Conservation (phyloP, 2,113 vertebrate species). For the Lepidothrix coronata region DNA sequence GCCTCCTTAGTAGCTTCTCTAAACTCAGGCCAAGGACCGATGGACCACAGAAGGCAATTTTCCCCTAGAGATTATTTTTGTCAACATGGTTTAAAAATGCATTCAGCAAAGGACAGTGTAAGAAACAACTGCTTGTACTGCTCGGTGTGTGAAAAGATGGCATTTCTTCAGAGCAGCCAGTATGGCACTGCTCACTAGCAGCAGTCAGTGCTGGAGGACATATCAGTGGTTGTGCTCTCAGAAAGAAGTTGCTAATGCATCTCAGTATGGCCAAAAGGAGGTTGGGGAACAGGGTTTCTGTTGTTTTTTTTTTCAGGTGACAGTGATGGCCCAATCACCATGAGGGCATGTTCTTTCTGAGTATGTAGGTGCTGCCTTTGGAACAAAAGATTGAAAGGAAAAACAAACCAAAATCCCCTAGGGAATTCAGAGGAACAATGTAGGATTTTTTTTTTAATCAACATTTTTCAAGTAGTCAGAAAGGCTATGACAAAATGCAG, state of each 20-base stretch:
- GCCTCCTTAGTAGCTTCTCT: neutral
- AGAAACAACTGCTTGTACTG: neutral
- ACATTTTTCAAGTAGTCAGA: neutral
- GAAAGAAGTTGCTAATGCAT: neutral
- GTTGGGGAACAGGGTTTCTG: neutral
- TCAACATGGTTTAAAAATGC: neutral
- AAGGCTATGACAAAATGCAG: neutral
- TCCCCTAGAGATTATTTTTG: neutral
- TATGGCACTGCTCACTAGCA: neutral
- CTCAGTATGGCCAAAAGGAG: neutral
- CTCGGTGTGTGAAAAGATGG: neutral
- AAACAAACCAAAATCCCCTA: neutral
- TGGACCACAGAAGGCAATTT: neutral
- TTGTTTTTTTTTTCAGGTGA: neutral
- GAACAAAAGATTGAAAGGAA: neutral
- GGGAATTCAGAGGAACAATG: neutral
- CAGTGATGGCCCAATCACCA: neutral
- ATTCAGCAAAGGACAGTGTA: neutral
- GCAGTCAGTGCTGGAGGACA: neutral
- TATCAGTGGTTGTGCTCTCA: neutral
- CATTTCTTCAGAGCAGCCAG: neutral
- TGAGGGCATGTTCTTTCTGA: neutral
- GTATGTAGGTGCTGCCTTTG: neutral
- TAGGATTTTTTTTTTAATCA: neutral
- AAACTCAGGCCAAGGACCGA: neutral